Percentiles rank a stretch among this genome's conserved stretches.
Evolutionary conservation across 2,888 invertebrate species (phyloP).

Genomic region (Operophtera brumata): DNA sequence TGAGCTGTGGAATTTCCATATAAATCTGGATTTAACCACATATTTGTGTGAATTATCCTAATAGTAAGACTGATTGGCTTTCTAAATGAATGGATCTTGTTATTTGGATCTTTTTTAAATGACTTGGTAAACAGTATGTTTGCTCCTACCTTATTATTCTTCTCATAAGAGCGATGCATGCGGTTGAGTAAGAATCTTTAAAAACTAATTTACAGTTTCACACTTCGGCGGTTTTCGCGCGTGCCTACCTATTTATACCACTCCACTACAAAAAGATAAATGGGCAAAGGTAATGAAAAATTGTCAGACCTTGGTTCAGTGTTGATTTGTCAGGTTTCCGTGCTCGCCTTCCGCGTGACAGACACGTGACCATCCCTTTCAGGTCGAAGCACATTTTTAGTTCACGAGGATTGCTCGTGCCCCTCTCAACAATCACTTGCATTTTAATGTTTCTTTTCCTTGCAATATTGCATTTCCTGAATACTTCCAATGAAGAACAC

Average conservation of each 20-base stretch:
- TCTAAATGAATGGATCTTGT: too few relatives aligned
- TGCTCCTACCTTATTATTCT: too few relatives aligned
- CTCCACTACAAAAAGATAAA: conserved; percentile 14
- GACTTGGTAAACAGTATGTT: too few relatives aligned
- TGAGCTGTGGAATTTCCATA: conserved; percentile 11
- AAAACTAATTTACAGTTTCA: neutral
- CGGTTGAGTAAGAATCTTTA: too few relatives aligned
- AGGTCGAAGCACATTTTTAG: neutral
- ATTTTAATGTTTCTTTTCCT: conserved; percentile 1
- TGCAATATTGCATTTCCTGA: conserved; percentile 13
- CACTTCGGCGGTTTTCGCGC: neutral
- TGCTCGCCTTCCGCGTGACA: conserved; percentile 14
- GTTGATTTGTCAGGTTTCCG: conserved; percentile 15
- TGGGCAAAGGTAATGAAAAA: conserved; percentile 7
- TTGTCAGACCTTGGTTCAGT: conserved; percentile 15
- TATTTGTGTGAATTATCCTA: neutral
- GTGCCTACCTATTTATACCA: neutral
- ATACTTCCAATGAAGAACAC: conserved; percentile 35
- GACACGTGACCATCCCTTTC: neutral
- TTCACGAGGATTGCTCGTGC: neutral
- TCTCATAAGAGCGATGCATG: too few relatives aligned
- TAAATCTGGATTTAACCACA: neutral
- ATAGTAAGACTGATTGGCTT: neutral
- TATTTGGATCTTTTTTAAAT: neutral
- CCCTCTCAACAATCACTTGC: neutral